Base-by-base conservation (phyloP, 2,888 invertebrate species). In the Acleris sparsana region DNA sequence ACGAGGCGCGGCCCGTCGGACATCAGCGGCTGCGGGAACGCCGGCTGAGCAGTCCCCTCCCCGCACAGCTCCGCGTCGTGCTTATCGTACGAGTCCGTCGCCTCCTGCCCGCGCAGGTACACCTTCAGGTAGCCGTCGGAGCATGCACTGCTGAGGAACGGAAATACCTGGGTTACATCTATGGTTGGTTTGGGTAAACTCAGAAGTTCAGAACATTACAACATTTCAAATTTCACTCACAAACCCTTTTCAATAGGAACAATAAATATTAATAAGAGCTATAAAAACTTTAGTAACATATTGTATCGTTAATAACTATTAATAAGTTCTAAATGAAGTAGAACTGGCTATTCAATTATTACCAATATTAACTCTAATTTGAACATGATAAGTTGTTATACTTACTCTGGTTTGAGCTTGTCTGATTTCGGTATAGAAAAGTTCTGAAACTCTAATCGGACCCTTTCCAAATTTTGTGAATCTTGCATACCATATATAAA, bases 401-500 rank as follows among this genome's bases (percentile, higher is more conserved):
- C 97, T 95, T 91, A 97, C 97, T 97, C 97, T 92, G 96, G 95
- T 79, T 92, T 91, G 68, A 92, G 92, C 77, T 95, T 95, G 72
- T 95, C 95, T 74, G 96, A 95, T 89, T 96, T 97, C 60, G 98
- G 97, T 92, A 99, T 97, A 85, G 97, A 96, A 93, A 99, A 98
- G 85, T 95, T 95, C 72, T 95, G 94, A 88, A 99, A 99, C 82
- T 97, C 96, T 75, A 99, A 93, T 74, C 96, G 95, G 71, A 99
- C 98, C 82, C 98, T 95, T 91, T 99, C 99, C 85, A 99, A 94
- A 92, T 98, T 97, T 88, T 99, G 98, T 71, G 96, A 96, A 93
- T 99, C 99, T 93, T 99, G 98, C 95, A 99, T 97, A 79, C 99
- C 99, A 91, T 99, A 99, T 90, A 99, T 96, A 94, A 98, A 99